phyloP scores from a whole-genome alignment of 2,888 invertebrate genomes.

The Lamellibrachia satsuma region DNA sequence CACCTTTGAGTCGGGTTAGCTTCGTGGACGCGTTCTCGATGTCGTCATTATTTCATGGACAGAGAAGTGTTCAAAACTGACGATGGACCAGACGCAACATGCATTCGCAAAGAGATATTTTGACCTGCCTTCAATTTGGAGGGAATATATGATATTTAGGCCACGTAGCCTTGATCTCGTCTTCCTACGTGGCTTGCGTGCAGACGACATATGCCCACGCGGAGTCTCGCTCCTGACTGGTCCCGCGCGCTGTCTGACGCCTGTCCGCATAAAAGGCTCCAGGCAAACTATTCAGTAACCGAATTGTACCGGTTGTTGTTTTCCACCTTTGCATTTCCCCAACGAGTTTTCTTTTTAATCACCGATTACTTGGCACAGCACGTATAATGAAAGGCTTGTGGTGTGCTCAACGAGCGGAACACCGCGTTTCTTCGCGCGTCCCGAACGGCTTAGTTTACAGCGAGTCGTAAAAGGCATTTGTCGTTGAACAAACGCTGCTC shows the following conservation, averaged over 20 bases:
- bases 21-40: not conserved
- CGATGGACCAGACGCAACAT: not conserved
- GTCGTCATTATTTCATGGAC: not conserved
- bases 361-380: not conserved
- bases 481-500: not conserved
- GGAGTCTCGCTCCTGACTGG: not conserved
- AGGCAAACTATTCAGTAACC: not conserved
- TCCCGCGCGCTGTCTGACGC: not conserved
- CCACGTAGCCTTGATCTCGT: not conserved
- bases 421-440: not conserved
- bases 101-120: not conserved
- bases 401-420: not conserved
- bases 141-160: not conserved
- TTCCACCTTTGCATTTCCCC: not conserved
- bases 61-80: not conserved
- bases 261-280: not conserved
- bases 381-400: not conserved
- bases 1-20: not conserved
- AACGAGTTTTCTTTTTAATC: not conserved
- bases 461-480: not conserved
- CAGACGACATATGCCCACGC: not conserved
- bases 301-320: not conserved
- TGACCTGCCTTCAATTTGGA: not conserved
- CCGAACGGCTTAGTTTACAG: not conserved
- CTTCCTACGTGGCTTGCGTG: not conserved